phyloP scores from a whole-genome alignment of 2,797 vertebrate genomes.

The Streptopelia turtur region DNA sequence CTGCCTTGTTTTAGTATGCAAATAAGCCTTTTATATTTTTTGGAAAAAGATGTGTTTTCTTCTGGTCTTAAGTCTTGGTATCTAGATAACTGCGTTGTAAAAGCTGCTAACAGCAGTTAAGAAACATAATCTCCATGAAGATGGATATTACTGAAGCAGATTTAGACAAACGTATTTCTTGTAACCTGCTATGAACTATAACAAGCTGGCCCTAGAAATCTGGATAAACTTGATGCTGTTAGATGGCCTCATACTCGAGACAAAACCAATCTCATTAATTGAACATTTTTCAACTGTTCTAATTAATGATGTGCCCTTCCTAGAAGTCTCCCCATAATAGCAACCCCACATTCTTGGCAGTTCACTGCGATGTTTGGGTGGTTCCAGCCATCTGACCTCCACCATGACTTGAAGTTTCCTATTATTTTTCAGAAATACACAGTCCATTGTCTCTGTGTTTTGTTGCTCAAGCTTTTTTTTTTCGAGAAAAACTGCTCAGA shows the following conservation, averaged over 20 bases:
- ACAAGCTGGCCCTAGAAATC: background rate
- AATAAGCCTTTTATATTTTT: background rate
- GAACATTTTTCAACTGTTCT: background rate
- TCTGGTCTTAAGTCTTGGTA: background rate
- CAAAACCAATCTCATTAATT: background rate
- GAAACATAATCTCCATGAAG: background rate
- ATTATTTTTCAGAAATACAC: background rate
- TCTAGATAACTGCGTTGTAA: background rate
- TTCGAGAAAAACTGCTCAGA: background rate
- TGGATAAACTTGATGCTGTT: background rate
- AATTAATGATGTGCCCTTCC: background rate
- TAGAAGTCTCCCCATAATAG: background rate
- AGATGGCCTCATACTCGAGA: background rate
- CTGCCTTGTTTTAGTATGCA: background rate
- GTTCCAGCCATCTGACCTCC: conserved; percentile 7
- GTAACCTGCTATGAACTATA: background rate
- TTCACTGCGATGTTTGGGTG: background rate
- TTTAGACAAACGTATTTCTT: background rate
- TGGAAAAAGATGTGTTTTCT: background rate
- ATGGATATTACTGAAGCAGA: background rate
- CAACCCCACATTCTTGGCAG: background rate
- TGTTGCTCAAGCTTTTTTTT: background rate
- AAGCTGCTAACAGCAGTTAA: background rate
- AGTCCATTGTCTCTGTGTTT: background rate
- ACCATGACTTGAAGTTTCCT: background rate